A percentile compares a stretch with the other conserved stretches of the same genome.
phyloP scores from a whole-genome alignment of 2,113 vertebrate species.

The Misgurnus anguillicaudatus region DNA sequence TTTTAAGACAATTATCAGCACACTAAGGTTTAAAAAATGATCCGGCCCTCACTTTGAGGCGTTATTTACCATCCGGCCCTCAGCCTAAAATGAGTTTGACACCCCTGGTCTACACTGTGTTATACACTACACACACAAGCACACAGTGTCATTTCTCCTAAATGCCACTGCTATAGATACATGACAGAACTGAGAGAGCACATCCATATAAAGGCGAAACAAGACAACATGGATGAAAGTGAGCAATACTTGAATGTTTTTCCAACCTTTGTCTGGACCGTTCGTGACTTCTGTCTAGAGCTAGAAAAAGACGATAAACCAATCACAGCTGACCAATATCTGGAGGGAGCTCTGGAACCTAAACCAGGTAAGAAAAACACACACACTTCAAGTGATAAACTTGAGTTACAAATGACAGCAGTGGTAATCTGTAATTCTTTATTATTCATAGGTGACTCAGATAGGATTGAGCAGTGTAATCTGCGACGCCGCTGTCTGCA shows the following conservation, averaged over 20 bases:
- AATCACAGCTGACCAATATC: conserved; percentile 57
- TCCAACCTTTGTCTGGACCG: conserved; percentile 72
- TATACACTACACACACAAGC: too few species aligned
- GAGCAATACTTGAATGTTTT: conserved; percentile 64
- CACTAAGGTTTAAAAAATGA: too few species aligned
- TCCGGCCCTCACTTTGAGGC: too few species aligned
- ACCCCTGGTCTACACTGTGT: too few species aligned
- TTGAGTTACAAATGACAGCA: too few species aligned
- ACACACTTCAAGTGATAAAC: too few species aligned
- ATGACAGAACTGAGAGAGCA: conserved; percentile 68
- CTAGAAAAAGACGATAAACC: conserved; percentile 31
- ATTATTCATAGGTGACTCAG: conserved; percentile 6
- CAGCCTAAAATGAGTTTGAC: too few species aligned
- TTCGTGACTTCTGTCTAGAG: conserved; percentile 70
- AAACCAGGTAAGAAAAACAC: conserved; percentile 30
- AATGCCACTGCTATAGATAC: conserved; percentile 56
- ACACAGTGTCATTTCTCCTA: background rate
- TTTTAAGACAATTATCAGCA: too few species aligned
- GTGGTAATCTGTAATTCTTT: background rate
- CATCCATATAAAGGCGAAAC: conserved; percentile 64
- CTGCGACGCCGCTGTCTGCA: conserved; percentile 50
- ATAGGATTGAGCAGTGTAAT: conserved; percentile 9
- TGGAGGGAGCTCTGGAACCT: conserved; percentile 52
- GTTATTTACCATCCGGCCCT: too few species aligned
- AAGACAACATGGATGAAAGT: conserved; percentile 1